phyloP scores from a whole-genome alignment of 1,140 invertebrate species.

The Chironomus tepperi region DNA sequence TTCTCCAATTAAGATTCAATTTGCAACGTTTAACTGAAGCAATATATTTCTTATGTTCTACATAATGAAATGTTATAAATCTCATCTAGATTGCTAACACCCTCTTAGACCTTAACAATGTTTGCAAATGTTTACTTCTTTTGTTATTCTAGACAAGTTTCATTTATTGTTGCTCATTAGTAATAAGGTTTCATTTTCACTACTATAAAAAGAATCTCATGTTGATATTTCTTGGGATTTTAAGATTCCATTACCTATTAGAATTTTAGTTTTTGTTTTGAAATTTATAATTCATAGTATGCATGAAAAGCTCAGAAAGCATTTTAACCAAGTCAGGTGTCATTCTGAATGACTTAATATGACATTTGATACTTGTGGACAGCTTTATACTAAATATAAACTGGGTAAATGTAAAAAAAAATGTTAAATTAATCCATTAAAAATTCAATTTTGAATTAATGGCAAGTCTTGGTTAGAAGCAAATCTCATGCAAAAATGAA shows the following conservation, averaged over 20 bases:
- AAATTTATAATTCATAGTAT: too few species aligned
- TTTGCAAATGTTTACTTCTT: background rate
- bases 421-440: slow-evolving; percentile 11
- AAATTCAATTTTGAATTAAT: slow-evolving; percentile 10
- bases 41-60: background rate
- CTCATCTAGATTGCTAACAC: slow-evolving; percentile 9
- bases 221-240: too few species aligned
- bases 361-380: background rate
- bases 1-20: slow-evolving; percentile 19
- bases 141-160: background rate
- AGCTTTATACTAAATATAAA: background rate
- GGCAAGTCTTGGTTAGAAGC: background rate
- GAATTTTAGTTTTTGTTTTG: too few species aligned
- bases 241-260: too few species aligned
- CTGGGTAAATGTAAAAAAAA: background rate
- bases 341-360: background rate
- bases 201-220: too few species aligned
- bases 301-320: too few species aligned
- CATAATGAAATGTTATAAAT: slow-evolving; percentile 19
- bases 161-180: background rate
- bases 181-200: background rate
- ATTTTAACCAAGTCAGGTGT: too few species aligned
- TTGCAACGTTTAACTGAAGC: slow-evolving; percentile 1
- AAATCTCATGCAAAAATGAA: background rate
- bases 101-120: too few species aligned